Conservation (phyloP, 2,797 vertebrate genomes). For the Lagocephalus sceleratus region DNA sequence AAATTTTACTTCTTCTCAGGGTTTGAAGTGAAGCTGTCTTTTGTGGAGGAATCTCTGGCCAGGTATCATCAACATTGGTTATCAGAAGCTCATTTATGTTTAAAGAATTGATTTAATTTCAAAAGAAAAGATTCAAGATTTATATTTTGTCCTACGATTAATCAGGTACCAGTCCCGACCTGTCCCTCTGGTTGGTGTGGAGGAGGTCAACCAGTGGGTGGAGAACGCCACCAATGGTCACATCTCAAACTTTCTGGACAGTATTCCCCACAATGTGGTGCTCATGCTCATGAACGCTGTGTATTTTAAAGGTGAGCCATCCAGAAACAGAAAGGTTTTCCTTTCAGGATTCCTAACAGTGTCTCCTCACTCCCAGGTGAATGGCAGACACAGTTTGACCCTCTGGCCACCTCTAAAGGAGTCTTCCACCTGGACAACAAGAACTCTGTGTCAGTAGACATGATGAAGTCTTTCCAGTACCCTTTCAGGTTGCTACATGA, state of each 20-base stretch:
- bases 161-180: constrained; percentile 80
- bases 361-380: constrained; percentile 69
- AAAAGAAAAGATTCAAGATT: no score
- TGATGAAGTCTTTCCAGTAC: constrained; percentile 85
- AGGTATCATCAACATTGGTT: constrained; percentile 29
- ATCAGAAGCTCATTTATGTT: background rate
- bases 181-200: constrained; percentile 70
- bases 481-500: constrained; percentile 81
- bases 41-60: constrained; percentile 79
- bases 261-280: constrained; percentile 75
- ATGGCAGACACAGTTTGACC: constrained; percentile 87
- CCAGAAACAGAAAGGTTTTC: background rate
- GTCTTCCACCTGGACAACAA: constrained; percentile 80
- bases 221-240: constrained; percentile 82
- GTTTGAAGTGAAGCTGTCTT: constrained; percentile 81
- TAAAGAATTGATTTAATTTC: background rate
- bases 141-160: no score
- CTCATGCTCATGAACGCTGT: constrained; percentile 88
- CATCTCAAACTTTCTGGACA: constrained; percentile 82
- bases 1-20: constrained; percentile 58
- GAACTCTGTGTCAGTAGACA: constrained; percentile 80
- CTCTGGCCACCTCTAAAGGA: constrained; percentile 74
- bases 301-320: constrained; percentile 84
- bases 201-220: constrained; percentile 87
- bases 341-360: background rate